phyloP scores from a whole-genome alignment of 2,797 vertebrate genomes.

The Philypnodon macrostomus region DNA sequence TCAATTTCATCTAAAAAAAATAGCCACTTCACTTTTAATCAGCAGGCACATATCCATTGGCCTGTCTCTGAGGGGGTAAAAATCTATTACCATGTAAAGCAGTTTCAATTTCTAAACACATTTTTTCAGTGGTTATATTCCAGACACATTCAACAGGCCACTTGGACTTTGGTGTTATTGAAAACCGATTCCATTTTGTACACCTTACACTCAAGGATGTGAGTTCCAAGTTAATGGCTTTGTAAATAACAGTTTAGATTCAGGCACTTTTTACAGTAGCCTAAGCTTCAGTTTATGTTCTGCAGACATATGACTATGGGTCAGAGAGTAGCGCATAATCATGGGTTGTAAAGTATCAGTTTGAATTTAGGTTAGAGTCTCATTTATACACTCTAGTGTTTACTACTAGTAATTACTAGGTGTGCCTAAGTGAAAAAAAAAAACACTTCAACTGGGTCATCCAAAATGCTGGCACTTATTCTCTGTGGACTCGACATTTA shows the following conservation, averaged over 20 bases:
- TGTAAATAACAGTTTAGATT: constrained; percentile 14
- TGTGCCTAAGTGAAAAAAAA: no score
- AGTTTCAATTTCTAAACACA: constrained; percentile 28
- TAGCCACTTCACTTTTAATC: constrained; percentile 32
- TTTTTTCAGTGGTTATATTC: constrained; percentile 29
- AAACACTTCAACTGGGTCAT: no score
- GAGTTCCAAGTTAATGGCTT: constrained; percentile 30
- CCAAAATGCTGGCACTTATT: no score
- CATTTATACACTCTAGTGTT: no score
- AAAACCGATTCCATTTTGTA: constrained; percentile 30
- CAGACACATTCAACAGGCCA: constrained; percentile 28
- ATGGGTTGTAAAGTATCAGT: no score
- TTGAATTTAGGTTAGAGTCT: no score
- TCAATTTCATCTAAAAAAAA: constrained; percentile 52
- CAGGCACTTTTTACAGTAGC: neutral
- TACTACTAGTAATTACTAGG: no score
- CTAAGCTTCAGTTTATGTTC: neutral
- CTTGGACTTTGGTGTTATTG: constrained; percentile 15
- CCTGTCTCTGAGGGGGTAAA: constrained; percentile 34
- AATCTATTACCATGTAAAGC: constrained; percentile 56
- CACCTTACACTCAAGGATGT: constrained; percentile 15
- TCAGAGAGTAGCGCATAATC: no score
- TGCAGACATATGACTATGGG: neutral
- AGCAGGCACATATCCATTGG: constrained; percentile 14
- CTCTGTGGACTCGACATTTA: no score